Evolutionary conservation across 2,797 vertebrate species (phyloP).

Genomic region (Fistularia tabacaria): DNA sequence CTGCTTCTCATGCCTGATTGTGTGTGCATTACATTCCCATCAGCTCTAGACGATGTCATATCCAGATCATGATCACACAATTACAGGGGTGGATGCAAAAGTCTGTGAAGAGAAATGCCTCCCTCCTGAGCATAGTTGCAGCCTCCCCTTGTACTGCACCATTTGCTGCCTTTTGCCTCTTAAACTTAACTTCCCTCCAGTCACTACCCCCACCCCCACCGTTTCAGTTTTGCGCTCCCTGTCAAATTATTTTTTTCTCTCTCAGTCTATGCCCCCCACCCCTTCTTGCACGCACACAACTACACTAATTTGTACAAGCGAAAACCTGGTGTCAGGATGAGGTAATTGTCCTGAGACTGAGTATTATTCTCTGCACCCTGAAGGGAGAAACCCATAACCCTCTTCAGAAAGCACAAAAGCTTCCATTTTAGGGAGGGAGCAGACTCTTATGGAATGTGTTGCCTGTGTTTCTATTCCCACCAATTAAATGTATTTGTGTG

Average conservation of each 20-base stretch:
- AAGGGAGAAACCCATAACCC: conserved; percentile 76
- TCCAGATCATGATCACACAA: conserved; percentile 39
- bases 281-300: conserved; percentile 1
- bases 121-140: conserved; percentile 37
- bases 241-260: too few relatives aligned
- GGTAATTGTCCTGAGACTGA: conserved; percentile 65
- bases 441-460: conserved; percentile 67
- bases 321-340: conserved; percentile 48
- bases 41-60: conserved; percentile 41
- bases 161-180: conserved; percentile 42
- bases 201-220: not conserved
- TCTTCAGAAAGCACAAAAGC: conserved; percentile 70
- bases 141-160: conserved; percentile 38
- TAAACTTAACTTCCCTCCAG: too few relatives aligned
- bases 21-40: conserved; percentile 48
- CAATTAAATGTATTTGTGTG: conserved; percentile 20
- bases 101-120: conserved; percentile 31
- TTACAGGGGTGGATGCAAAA: conserved; percentile 26
- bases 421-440: conserved; percentile 58
- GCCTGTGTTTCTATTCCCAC: conserved; percentile 62
- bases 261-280: conserved; percentile 4
- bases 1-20: conserved; percentile 19
- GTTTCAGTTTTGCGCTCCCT: not conserved
- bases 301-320: conserved; percentile 1
- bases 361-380: conserved; percentile 67